Conservation (phyloP, 2,113 vertebrate species). For the Thunnus thynnus region DNA sequence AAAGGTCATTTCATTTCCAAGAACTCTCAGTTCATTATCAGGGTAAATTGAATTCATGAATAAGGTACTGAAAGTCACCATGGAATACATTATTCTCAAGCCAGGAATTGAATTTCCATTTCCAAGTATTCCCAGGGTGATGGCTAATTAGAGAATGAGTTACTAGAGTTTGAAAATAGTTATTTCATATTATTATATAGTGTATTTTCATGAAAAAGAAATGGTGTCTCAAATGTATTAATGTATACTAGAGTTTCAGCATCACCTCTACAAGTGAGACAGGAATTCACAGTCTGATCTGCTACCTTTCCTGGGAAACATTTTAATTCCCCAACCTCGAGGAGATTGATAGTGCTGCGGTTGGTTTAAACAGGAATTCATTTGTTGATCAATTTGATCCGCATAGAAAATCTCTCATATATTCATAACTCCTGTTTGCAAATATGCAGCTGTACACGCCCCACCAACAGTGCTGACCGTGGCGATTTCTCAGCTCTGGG, state of each 20-base stretch:
- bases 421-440: conserved; percentile 33
- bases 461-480: conserved; percentile 60
- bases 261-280: neutral
- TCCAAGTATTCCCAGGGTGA: conserved; percentile 58
- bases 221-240: conserved; percentile 9
- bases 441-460: conserved; percentile 42
- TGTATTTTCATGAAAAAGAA: conserved; percentile 39
- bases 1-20: conserved; percentile 63
- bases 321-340: neutral
- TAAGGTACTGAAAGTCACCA: conserved; percentile 68
- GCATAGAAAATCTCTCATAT: conserved; percentile 32
- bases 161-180: conserved; percentile 40
- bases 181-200: conserved; percentile 23
- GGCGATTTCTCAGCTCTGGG: conserved; percentile 51
- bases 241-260: conserved; percentile 21
- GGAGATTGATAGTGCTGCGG: neutral
- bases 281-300: neutral
- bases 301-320: conserved; percentile 1
- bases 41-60: conserved; percentile 77
- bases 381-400: conserved; percentile 49
- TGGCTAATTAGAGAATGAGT: conserved; percentile 58
- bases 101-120: conserved; percentile 62
- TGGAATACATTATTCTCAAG: conserved; percentile 66
- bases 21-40: conserved; percentile 66
- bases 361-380: conserved; percentile 43